These are phyloP conservation scores for Aromia moschata DNA, from an alignment of 2,888 invertebrate species.

Conservation along the genomic window DNA sequence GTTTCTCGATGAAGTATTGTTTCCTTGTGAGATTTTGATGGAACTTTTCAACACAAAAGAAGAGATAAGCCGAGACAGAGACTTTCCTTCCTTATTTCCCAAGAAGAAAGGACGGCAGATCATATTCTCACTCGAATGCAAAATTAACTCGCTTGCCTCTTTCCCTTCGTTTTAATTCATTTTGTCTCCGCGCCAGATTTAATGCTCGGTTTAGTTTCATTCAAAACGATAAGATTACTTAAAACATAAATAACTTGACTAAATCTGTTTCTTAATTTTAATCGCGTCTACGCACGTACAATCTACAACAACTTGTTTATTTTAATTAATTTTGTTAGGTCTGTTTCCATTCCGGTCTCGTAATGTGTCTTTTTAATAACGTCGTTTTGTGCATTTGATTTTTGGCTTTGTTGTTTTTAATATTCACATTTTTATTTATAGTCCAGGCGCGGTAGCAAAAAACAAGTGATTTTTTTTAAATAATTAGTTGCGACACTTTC, in stretches of 20 bases:
- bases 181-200: conserved; percentile 54
- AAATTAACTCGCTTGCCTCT: conserved; percentile 54
- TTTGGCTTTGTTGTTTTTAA: too few relatives aligned
- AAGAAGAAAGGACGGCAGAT: conserved; percentile 56
- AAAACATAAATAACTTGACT: conserved; percentile 56
- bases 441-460: too few relatives aligned
- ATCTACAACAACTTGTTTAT: conserved; percentile 42
- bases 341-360: conserved; percentile 25
- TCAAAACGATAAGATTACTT: conserved; percentile 56
- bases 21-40: conserved; percentile 55
- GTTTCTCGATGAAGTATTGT: conserved; percentile 57
- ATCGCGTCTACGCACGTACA: conserved; percentile 49
- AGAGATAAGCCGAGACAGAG: conserved; percentile 56
- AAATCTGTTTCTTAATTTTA: conserved; percentile 54
- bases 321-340: conserved; percentile 35
- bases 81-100: conserved; percentile 54
- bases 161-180: conserved; percentile 52
- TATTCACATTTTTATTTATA: too few relatives aligned
- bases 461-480: too few relatives aligned
- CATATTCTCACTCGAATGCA: conserved; percentile 57
- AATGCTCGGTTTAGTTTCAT: conserved; percentile 56
- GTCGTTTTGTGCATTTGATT: too few relatives aligned
- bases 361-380: conserved; percentile 1
- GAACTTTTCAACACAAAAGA: conserved; percentile 56
- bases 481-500: too few relatives aligned